Evolutionary conservation across 2,797 vertebrate species (phyloP).

Genomic region (Enteromius afrohamiltoni): DNA sequence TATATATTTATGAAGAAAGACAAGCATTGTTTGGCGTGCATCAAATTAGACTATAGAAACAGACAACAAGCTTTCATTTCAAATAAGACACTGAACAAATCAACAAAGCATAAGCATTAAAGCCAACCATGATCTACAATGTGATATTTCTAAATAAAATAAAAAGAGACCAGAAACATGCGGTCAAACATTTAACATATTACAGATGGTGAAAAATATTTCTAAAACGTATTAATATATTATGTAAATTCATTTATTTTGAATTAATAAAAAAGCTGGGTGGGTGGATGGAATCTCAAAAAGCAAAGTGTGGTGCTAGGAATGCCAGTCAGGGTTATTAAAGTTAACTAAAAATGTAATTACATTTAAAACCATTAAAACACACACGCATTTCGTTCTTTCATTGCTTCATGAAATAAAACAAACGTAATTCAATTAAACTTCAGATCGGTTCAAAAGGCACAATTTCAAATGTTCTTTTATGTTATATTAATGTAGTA

Average conservation of each 20-base stretch:
- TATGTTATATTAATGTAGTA: too few species aligned
- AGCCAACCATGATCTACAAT: not conserved
- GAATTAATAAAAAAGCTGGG: not conserved
- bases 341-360: too few species aligned
- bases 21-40: not conserved
- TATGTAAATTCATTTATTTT: too few species aligned
- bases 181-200: not conserved
- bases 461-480: too few species aligned
- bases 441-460: too few species aligned
- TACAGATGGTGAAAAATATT: not conserved
- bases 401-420: too few species aligned
- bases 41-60: constrained; percentile 11
- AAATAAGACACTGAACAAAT: constrained; percentile 18
- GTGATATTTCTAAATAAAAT: not conserved
- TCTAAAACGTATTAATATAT: not conserved
- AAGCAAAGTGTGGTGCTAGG: too few species aligned
- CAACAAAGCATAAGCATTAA: not conserved
- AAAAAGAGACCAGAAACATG: not conserved
- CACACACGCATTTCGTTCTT: too few species aligned
- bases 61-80: constrained; percentile 14
- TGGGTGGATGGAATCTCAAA: not conserved
- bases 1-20: constrained; percentile 11
- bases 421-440: too few species aligned
- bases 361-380: too few species aligned
- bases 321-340: too few species aligned